Conservation (phyloP, 2,888 invertebrate genomes). For the Orthonychiurus folsomi region DNA sequence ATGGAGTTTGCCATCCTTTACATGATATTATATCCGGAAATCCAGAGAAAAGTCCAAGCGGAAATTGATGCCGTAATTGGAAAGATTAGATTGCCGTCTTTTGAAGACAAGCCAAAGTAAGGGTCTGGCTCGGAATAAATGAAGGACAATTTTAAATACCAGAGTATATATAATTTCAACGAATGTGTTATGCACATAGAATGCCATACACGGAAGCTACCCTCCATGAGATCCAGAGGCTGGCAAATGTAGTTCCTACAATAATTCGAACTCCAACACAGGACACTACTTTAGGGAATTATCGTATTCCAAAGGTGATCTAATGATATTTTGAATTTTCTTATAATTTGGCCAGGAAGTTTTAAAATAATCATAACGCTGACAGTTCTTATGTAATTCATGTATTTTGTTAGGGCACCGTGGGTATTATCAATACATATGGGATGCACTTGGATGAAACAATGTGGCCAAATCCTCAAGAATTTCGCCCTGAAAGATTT, state of each 20-base stretch:
- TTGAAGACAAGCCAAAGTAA: constrained; percentile 10
- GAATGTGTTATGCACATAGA: no score
- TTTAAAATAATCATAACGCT: no score
- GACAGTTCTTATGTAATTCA: no score
- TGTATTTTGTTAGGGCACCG: no score
- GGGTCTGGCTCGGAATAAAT: neutral
- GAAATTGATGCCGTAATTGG: constrained; percentile 19
- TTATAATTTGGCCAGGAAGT: no score
- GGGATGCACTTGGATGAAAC: constrained; percentile 20
- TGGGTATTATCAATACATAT: constrained; percentile 22
- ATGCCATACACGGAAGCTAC: constrained; percentile 37
- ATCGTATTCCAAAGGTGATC: no score
- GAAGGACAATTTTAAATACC: neutral
- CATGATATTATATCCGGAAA: constrained; percentile 16
- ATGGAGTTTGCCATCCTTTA: constrained; percentile 19
- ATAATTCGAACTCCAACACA: constrained; percentile 18
- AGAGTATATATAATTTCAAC: neutral
- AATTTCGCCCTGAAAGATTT: constrained; percentile 29
- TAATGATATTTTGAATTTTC: no score
- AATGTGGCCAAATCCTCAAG: constrained; percentile 22
- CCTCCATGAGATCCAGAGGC: constrained; percentile 28
- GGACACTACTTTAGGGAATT: constrained; percentile 20
- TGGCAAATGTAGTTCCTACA: constrained; percentile 31
- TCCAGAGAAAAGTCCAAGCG: constrained; percentile 13
- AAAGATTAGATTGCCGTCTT: constrained; percentile 4